Evolutionary conservation across 1,140 invertebrate genomes (phyloP).

Genomic region (Saccostrea cuccullata): DNA sequence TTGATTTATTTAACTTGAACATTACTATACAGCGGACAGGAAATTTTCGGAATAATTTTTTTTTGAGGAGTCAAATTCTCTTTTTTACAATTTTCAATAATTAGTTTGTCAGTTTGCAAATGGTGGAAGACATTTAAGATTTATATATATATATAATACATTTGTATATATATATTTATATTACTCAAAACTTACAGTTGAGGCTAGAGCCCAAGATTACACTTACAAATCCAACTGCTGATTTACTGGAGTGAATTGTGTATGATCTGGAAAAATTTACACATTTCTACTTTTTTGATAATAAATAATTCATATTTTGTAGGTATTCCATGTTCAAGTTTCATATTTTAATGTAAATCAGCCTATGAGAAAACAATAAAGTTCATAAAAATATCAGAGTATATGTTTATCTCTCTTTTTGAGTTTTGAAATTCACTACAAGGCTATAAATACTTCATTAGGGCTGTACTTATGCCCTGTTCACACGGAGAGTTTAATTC

Average conservation of each 20-base stretch:
- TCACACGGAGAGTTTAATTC: too few relatives aligned
- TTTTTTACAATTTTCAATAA: conserved; percentile 1
- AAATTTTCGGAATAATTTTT: conserved; percentile 2
- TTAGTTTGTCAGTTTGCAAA: conserved; percentile 21
- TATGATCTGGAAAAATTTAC: conserved; percentile 23
- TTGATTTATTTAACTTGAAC: conserved; percentile 12
- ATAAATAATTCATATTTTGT: conserved; percentile 30
- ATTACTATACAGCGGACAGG: background rate
- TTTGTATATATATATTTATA: background rate
- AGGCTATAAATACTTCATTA: too few relatives aligned
- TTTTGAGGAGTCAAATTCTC: background rate
- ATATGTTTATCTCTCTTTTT: background rate
- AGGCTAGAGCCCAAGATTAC: background rate
- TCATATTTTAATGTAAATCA: conserved; percentile 37
- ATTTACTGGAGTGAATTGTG: background rate
- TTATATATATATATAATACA: background rate
- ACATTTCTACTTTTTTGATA: background rate
- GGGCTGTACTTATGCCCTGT: too few relatives aligned
- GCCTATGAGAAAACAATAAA: conserved; percentile 34
- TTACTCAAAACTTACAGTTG: background rate
- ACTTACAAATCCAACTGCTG: background rate
- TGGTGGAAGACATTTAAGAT: conserved; percentile 24
- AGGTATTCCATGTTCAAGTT: conserved; percentile 13
- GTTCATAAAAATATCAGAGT: conserved; percentile 1
- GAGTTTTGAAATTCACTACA: too few relatives aligned